phyloP scores from a whole-genome alignment of 1,140 invertebrate genomes.

The Stenopsyche tienmushanensis region DNA sequence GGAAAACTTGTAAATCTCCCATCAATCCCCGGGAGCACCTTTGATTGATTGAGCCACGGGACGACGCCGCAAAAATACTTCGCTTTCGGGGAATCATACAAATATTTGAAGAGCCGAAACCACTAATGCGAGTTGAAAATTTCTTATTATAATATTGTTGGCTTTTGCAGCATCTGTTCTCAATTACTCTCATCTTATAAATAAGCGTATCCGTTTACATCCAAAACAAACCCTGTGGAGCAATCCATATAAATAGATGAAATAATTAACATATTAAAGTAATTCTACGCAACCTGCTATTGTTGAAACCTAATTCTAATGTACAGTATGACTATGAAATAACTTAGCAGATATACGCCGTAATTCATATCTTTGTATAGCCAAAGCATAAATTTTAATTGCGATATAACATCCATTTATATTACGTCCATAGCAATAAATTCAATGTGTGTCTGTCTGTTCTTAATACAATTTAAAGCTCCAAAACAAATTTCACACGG shows the following conservation, averaged over 20 bases:
- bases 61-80: neutral
- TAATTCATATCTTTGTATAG: neutral
- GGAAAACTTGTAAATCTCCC: neutral
- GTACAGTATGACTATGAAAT: too few species aligned
- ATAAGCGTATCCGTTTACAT: neutral
- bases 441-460: too few species aligned
- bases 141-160: neutral
- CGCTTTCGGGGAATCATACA: too few species aligned
- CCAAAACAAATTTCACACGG: too few species aligned
- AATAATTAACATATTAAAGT: neutral
- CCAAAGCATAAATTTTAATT: neutral
- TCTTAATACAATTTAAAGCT: too few species aligned
- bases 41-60: neutral
- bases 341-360: neutral
- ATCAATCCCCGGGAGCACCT: neutral
- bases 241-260: neutral
- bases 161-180: neutral
- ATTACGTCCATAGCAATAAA: too few species aligned
- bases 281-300: too few species aligned
- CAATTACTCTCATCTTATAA: neutral
- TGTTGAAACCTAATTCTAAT: too few species aligned
- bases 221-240: neutral
- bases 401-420: too few species aligned
- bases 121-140: neutral
- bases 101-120: neutral